phyloP scores from a whole-genome alignment of 2,888 invertebrate species.

The Pseudococcus jackbeardsleyi region DNA sequence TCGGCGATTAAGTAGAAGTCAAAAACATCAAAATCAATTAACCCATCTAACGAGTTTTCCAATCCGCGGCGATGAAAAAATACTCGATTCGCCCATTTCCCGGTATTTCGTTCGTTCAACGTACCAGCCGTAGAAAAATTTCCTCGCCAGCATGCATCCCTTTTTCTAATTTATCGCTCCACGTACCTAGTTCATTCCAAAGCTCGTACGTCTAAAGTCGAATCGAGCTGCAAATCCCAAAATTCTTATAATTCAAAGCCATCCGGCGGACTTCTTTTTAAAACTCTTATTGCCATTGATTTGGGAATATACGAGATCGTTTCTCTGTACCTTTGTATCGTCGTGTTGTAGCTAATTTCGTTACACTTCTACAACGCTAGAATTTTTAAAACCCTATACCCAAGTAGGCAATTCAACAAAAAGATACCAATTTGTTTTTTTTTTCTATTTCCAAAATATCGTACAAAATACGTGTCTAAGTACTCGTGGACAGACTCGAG shows the following conservation, averaged over 20 bases:
- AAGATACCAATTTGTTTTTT: background rate
- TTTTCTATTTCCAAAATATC: background rate
- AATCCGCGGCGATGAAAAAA: background rate
- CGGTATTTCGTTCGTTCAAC: background rate
- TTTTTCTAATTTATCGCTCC: conserved; percentile 4
- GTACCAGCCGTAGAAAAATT: background rate
- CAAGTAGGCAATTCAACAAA: background rate
- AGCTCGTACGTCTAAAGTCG: background rate
- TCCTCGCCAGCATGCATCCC: background rate
- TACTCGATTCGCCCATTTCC: background rate
- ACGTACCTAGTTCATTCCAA: background rate
- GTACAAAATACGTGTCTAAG: background rate
- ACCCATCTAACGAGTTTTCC: background rate
- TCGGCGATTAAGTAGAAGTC: conserved; percentile 22
- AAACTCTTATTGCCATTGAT: conserved; percentile 14
- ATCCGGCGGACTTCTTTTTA: background rate
- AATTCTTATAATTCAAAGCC: conserved; percentile 20
- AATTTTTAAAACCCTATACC: background rate
- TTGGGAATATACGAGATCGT: background rate
- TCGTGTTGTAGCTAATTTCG: background rate
- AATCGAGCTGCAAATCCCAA: background rate
- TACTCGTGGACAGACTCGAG: background rate
- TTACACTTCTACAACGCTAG: background rate
- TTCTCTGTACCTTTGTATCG: background rate
- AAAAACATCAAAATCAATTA: conserved; percentile 14